Percentiles rank a stretch among this genome's conserved stretches.
Conservation (phyloP, 1,140 invertebrate genomes). For the Rhyacophila brunnea region DNA sequence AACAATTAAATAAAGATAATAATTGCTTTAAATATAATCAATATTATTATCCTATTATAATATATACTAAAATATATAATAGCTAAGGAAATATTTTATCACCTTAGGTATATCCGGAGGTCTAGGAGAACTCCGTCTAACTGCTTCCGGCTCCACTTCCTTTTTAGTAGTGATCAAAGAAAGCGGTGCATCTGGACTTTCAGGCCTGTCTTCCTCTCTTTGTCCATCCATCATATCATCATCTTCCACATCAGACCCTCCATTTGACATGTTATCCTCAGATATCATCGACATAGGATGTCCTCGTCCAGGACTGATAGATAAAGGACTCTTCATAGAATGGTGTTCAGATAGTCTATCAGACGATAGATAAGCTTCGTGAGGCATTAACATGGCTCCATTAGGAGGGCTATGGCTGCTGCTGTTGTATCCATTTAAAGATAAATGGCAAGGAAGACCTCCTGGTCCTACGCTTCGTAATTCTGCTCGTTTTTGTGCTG, state of each 20-base stretch:
- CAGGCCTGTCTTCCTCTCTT: constrained; percentile 55
- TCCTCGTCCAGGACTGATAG: constrained; percentile 47
- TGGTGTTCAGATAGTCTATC: constrained; percentile 48
- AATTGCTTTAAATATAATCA: no score
- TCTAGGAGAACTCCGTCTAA: constrained; percentile 49
- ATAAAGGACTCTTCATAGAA: constrained; percentile 53
- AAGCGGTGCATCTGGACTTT: constrained; percentile 65
- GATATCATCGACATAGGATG: constrained; percentile 57
- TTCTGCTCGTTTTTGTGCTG: constrained; percentile 88
- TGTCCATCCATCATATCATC: constrained; percentile 53
- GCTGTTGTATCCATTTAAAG: constrained; percentile 62
- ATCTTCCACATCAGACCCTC: constrained; percentile 62
- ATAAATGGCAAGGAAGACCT: constrained; percentile 55
- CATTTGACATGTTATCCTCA: constrained; percentile 59
- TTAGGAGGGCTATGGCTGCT: constrained; percentile 61
- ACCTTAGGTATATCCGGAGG: constrained; percentile 54
- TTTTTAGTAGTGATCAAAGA: constrained; percentile 63
- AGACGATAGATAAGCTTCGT: constrained; percentile 54
- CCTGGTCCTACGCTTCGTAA: constrained; percentile 57
- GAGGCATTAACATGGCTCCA: constrained; percentile 53
- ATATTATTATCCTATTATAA: no score
- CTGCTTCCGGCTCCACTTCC: constrained; percentile 46
- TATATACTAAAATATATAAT: no score
- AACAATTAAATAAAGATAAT: no score
- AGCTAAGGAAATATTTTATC: constrained; percentile 20